A percentile compares a stretch with the other conserved stretches of the same genome.
Conservation (phyloP, 1,140 invertebrate genomes). For the Hycleus phaleratus region DNA sequence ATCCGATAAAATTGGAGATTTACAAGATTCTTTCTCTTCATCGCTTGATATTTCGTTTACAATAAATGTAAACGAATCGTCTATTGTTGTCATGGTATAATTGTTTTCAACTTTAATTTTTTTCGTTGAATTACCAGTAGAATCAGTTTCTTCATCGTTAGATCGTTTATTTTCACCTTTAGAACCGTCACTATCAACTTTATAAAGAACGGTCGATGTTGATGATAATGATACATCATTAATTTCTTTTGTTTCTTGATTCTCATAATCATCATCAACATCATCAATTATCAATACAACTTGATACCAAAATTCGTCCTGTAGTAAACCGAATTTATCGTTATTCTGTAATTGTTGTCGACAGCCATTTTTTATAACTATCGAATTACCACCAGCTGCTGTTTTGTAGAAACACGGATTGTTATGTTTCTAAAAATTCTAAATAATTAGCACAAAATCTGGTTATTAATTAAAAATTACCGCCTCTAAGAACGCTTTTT, state of each 20-base stretch:
- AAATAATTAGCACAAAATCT: too few relatives aligned
- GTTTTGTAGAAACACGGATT: too few relatives aligned
- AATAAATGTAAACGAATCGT: too few relatives aligned
- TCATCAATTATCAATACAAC: conserved; percentile 1
- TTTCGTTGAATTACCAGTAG: background rate
- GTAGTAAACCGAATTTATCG: conserved; percentile 27
- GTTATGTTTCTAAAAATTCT: too few relatives aligned
- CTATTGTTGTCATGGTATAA: too few relatives aligned
- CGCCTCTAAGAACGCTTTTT: too few relatives aligned
- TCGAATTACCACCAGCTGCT: too few relatives aligned
- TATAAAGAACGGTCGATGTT: background rate
- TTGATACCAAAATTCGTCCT: conserved; percentile 20
- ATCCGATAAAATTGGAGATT: background rate
- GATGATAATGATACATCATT: too few relatives aligned
- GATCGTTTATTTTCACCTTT: background rate
- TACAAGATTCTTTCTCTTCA: background rate
- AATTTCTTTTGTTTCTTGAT: too few relatives aligned
- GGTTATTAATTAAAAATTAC: too few relatives aligned
- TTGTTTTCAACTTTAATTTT: too few relatives aligned
- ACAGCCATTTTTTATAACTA: too few relatives aligned
- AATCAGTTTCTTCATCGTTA: background rate
- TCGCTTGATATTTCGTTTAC: background rate
- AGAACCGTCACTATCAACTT: background rate
- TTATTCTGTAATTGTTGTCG: conserved; percentile 18
- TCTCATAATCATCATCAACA: background rate